Conservation (phyloP, 2,113 vertebrate species). For the Grammomys surdaster region DNA sequence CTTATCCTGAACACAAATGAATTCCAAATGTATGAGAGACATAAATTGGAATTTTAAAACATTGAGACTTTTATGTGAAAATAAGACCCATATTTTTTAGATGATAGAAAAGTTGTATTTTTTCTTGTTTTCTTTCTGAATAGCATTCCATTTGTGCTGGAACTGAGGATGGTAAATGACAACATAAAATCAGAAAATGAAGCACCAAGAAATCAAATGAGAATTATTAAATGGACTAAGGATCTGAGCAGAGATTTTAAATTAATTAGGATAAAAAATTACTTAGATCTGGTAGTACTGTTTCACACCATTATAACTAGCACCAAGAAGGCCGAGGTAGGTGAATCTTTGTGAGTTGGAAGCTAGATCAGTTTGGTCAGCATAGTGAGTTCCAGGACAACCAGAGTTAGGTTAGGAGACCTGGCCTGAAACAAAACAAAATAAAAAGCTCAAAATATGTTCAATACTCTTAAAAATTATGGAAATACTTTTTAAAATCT, state of each 20-base stretch:
- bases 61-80: not conserved
- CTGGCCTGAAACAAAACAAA: not conserved
- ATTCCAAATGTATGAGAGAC: not conserved
- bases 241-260: not conserved
- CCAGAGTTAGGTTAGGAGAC: not conserved
- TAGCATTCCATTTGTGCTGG: not conserved
- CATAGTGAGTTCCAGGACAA: not conserved
- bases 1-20: not conserved
- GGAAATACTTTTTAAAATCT: not conserved
- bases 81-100: not conserved
- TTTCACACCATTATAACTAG: not conserved
- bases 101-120: no score
- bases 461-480: not conserved
- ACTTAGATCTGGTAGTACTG: not conserved
- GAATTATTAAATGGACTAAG: not conserved
- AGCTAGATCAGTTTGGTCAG: not conserved
- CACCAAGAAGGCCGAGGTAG: no score
- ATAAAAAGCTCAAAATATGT: not conserved
- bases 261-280: not conserved
- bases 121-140: not conserved
- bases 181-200: not conserved
- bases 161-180: not conserved
- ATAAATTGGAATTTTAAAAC: not conserved
- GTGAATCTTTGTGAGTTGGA: not conserved
- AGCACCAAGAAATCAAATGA: not conserved